These are phyloP conservation scores for Phoxinus dragarum DNA, from an alignment of 2,797 vertebrate genomes.

Conservation along the genomic window DNA sequence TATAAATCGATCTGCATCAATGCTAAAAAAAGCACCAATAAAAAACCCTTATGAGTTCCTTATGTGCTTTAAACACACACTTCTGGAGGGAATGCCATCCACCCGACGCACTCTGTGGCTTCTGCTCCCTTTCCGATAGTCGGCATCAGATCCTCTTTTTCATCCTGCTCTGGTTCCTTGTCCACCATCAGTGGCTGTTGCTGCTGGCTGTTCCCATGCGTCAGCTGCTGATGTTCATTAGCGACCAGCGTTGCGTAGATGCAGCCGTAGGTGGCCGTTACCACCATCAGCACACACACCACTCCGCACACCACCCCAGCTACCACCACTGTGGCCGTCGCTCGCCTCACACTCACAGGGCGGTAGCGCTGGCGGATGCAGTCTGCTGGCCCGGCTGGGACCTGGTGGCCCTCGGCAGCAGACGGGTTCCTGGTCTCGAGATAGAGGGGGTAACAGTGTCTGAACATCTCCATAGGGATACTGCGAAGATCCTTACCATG, in stretches of 20 bases:
- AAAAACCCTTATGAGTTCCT: not conserved
- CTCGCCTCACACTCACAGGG: constrained; percentile 88
- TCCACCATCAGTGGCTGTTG: constrained; percentile 83
- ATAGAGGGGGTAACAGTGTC: constrained; percentile 81
- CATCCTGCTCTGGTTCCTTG: constrained; percentile 63
- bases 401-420: constrained; percentile 42
- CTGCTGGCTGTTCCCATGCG: constrained; percentile 71
- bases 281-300: constrained; percentile 97
- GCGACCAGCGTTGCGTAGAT: constrained; percentile 94
- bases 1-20: not conserved
- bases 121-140: constrained; percentile 20
- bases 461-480: constrained; percentile 97
- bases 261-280: constrained; percentile 92
- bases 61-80: constrained; percentile 48
- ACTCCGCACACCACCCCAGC: constrained; percentile 92
- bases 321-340: constrained; percentile 91
- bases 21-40: not conserved
- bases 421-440: constrained; percentile 61
- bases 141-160: constrained; percentile 36
- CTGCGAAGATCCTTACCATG: constrained; percentile 89
- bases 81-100: constrained; percentile 56
- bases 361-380: constrained; percentile 89
- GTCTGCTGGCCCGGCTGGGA: constrained; percentile 67
- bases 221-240: constrained; percentile 89
- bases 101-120: constrained; percentile 11